Percentiles rank a stretch among this genome's conserved stretches.
phyloP scores from a whole-genome alignment of 2,888 invertebrate species.

The Heliconius charithonia region DNA sequence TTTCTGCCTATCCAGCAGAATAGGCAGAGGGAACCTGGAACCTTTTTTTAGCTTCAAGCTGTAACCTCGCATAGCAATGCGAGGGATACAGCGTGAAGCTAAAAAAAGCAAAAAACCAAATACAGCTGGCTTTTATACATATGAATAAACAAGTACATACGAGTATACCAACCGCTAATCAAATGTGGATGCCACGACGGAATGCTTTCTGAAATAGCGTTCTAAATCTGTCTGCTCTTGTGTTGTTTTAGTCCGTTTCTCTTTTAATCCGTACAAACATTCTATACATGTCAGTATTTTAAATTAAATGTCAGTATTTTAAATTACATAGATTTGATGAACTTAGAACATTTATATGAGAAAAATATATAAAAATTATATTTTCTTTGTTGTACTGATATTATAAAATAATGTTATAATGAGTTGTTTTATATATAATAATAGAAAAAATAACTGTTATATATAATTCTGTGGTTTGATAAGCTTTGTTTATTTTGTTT shows the following conservation, averaged over 20 bases:
- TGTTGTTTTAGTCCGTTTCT: neutral
- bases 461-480: too few relatives aligned
- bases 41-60: too few relatives aligned
- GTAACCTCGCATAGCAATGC: too few relatives aligned
- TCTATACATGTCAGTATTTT: slow-evolving; percentile 10
- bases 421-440: neutral
- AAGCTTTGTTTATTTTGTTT: too few relatives aligned
- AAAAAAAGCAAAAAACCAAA: neutral
- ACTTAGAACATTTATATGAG: neutral
- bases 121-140: neutral
- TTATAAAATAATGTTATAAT: neutral
- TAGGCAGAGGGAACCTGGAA: too few relatives aligned
- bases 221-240: slow-evolving; percentile 19
- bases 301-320: slow-evolving; percentile 3
- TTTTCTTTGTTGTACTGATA: neutral
- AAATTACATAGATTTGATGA: neutral
- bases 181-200: slow-evolving; percentile 17
- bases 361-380: neutral
- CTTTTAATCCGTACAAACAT: slow-evolving; percentile 10
- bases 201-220: slow-evolving; percentile 14
- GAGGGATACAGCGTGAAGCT: too few relatives aligned
- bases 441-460: too few relatives aligned
- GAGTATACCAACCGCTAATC: slow-evolving; percentile 17
- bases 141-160: neutral
- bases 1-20: too few relatives aligned